A percentile compares a stretch with the other conserved stretches of the same genome.
Evolutionary conservation across 2,797 vertebrate genomes (phyloP).

Genomic region (Poeciliopsis presidionis): DNA sequence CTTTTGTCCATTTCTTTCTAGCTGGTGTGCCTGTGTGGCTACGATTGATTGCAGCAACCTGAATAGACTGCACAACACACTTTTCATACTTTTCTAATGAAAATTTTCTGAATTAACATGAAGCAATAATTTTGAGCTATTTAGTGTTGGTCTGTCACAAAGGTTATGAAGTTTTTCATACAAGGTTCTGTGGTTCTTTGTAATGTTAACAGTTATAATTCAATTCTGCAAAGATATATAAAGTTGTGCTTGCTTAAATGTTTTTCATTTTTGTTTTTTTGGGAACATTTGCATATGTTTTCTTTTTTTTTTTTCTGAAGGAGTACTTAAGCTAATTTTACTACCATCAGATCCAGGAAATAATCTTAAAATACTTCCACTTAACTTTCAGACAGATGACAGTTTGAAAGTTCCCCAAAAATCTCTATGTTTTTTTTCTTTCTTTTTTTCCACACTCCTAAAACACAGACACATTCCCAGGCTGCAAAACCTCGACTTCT

Average conservation of each 20-base stretch:
- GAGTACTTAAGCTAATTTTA: neutral
- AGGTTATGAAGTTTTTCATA: neutral
- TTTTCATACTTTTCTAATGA: neutral
- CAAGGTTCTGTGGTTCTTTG: neutral
- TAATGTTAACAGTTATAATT: neutral
- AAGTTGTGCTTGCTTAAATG: neutral
- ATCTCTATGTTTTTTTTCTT: too few relatives aligned
- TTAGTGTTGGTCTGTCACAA: neutral
- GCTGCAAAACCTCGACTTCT: neutral
- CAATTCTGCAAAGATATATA: neutral
- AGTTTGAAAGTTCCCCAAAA: neutral
- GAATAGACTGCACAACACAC: neutral
- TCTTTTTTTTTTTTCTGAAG: neutral
- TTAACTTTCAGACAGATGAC: neutral
- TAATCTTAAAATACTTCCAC: neutral
- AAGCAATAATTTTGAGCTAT: neutral
- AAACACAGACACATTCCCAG: neutral
- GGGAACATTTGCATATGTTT: neutral
- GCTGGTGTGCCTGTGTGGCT: too few relatives aligned
- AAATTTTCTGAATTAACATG: neutral
- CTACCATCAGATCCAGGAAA: neutral
- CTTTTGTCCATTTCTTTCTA: too few relatives aligned
- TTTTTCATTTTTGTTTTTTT: neutral
- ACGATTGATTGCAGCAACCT: neutral
- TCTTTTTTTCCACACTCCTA: neutral